Evolutionary conservation across 2,888 invertebrate species (phyloP), one percentile per base, ranked within the genome.

Genomic region (Scelioninae gen. 2): DNA sequence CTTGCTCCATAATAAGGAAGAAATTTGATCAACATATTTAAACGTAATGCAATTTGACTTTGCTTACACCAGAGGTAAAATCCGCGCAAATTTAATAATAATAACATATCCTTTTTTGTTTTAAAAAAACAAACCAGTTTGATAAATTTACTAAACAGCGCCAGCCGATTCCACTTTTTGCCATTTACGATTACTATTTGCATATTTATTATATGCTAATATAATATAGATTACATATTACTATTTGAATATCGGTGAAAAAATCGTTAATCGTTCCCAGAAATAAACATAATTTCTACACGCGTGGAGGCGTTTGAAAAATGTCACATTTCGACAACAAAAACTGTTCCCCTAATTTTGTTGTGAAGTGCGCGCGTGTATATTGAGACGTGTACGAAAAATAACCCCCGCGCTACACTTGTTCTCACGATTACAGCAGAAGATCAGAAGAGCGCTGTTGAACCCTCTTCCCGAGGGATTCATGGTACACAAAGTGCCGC

Each of bases 361-460:
- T 43, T n/a, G 28, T 19, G 37, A 10, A 25, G 19, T 50, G 25
- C n/a, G 3, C 16, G 41, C 10, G 18, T 61, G n/a, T n/a, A 22
- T 43, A 71, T 64, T 67, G 67, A 55, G 53, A 19, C 25, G 10
- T 46, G 18, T 18, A 25, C 19, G 53, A 60, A 53, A 46, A 60
- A 58, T 31, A 60, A 69, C 41, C 65, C 41, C 65, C 63, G 57
- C 55, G 41, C 13, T 61, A 73, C 74, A 76, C 76, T 76, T 76
- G 76, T 76, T 76, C 76, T 76, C 76, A 76, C 76, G 76, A 76
- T 70, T 73, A 73, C 67, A 53, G 73, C 58, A 37, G 41, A 75
- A 65, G 73, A 69, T 72, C 74, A 60, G 22, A 70, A 35, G 61
- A 48, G 55, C 58, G 31, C 45, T 48, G 58, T 53, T 19, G 53